phyloP scores from a whole-genome alignment of 2,113 vertebrate species.

The Oryzias woworae region DNA sequence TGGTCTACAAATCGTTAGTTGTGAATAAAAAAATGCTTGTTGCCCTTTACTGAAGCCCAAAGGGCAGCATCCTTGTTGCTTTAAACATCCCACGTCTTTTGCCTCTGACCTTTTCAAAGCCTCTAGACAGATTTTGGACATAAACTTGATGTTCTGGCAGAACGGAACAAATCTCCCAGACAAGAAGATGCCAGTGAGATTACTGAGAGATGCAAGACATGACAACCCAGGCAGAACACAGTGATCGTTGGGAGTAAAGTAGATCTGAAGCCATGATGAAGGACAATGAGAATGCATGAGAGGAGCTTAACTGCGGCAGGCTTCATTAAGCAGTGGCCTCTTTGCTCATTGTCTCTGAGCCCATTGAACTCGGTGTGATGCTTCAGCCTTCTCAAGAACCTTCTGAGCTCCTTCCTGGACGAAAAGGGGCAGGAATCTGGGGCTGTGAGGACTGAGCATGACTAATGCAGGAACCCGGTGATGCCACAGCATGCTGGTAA shows the following conservation, averaged over 20 bases:
- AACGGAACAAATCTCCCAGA: constrained; percentile 20
- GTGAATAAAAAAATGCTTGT: constrained; percentile 37
- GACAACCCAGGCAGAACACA: constrained; percentile 10
- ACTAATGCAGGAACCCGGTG: constrained; percentile 68
- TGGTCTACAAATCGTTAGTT: constrained; percentile 31
- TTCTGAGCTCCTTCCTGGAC: constrained; percentile 40
- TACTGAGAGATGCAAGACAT: constrained; percentile 2
- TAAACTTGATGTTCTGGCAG: constrained; percentile 6
- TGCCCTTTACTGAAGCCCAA: constrained; percentile 18
- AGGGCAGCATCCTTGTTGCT: constrained; percentile 24
- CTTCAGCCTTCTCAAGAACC: constrained; percentile 34
- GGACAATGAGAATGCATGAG: constrained; percentile 59
- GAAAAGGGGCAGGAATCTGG: constrained; percentile 24
- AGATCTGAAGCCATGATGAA: constrained; percentile 53
- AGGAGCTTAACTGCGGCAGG: constrained; percentile 59
- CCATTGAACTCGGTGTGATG: constrained; percentile 54
- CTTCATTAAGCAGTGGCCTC: constrained; percentile 73
- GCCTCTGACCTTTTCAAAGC: constrained; percentile 26
- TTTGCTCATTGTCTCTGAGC: constrained; percentile 68
- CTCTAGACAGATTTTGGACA: constrained; percentile 11
- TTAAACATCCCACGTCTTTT: constrained; percentile 9
- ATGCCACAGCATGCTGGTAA: constrained; percentile 51
- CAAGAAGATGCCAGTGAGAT: constrained; percentile 18
- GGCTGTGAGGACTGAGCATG: constrained; percentile 46
- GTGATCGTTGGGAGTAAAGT: constrained; percentile 42